Base-by-base conservation (phyloP, 2,888 invertebrate genomes). In the Leptinotarsa rubiginosa region DNA sequence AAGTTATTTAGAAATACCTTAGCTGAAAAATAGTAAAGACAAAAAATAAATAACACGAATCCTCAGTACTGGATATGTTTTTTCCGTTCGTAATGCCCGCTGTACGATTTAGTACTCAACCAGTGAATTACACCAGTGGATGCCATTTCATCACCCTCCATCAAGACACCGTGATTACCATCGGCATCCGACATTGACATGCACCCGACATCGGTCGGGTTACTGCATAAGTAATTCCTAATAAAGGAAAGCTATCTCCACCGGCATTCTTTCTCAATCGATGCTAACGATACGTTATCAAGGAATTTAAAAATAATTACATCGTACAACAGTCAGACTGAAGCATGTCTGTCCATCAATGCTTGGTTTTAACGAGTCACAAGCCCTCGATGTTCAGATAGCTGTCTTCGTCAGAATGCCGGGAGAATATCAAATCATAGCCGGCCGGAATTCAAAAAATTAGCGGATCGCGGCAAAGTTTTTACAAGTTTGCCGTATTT, bases 221-320 rank as follows among this genome's bases (percentile, higher is more conserved):
- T 75, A 75, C 78, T 78, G 81, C 78, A 78, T 79, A 78, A 80
- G 81, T 81, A 83, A 83, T 82, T 83, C 82, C 83, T 83, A 84
- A 84, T 84, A 84, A 83, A 83, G 83, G 77, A 79, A 80, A 81
- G 77, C 74, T 72, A 78, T 72, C 77, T 75, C 56, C 77, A 75
- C 81, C 78, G 81, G 83, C 81, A 81, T 83, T 83, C 84, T 78
- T 80, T 80, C 79, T 78, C 78, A 81, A 80, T 81, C 81, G 83
- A 85, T 84, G 83, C 82, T 83, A 83, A 83, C 85, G 86, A 86
- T 86, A 86, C 81, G 85, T 86, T 86, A 86, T 86, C 86, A 85
- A 84, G 83, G 86, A 86, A 86, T 86, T 87, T 86, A 85, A 86
- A 86, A 87, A 87, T 87, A 87, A 87, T 86, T 86, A 86, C 85